Evolutionary conservation across 2,888 invertebrate genomes (phyloP).

Genomic region (Nomada ferruginata): DNA sequence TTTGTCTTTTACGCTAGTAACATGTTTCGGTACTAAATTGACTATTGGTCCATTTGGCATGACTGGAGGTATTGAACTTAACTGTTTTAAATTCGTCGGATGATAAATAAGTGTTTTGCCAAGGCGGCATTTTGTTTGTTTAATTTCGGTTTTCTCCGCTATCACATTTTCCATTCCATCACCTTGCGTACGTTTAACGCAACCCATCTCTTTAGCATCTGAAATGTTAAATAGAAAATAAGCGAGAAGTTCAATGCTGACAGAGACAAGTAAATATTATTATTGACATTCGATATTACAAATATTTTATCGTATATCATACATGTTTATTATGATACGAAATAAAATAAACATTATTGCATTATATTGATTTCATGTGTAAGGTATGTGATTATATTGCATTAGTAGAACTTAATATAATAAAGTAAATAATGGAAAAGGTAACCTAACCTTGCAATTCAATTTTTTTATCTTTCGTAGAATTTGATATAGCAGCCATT

Average conservation of each 20-base stretch:
- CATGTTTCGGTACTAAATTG: conserved; percentile 87
- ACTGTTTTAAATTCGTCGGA: conserved; percentile 81
- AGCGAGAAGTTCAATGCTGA: neutral
- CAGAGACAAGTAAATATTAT: neutral
- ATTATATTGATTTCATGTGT: neutral
- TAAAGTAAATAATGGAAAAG: neutral
- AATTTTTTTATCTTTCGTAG: conserved; percentile 23
- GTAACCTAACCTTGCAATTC: conserved; percentile 51
- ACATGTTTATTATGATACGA: neutral
- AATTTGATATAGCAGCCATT: conserved; percentile 37
- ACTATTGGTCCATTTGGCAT: conserved; percentile 86
- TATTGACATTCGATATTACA: neutral
- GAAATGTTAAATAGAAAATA: conserved; percentile 27
- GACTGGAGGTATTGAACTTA: conserved; percentile 82
- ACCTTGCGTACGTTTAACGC: conserved; percentile 87
- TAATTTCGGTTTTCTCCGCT: conserved; percentile 70
- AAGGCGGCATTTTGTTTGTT: conserved; percentile 76
- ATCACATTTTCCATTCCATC: conserved; percentile 90
- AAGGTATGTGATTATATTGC: neutral
- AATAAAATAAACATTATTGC: neutral
- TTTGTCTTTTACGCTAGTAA: conserved; percentile 86
- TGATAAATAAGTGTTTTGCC: conserved; percentile 83
- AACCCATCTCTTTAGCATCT: conserved; percentile 75
- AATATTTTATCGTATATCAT: no score
- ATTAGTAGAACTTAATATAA: neutral